Evolutionary conservation across 2,797 vertebrate species (phyloP).

Genomic region (Allobates femoralis): DNA sequence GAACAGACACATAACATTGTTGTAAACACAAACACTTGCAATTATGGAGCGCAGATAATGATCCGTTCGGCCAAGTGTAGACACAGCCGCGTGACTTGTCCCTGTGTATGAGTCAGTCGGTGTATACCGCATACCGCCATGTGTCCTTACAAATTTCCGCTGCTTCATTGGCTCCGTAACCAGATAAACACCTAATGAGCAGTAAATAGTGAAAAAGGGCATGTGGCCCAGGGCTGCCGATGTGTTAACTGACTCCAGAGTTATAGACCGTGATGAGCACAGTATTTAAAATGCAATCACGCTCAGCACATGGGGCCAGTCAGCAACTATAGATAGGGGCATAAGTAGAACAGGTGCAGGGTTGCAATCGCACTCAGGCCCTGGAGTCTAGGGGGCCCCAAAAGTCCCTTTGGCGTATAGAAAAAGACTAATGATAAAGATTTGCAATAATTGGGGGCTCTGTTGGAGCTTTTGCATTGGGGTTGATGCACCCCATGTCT

Average conservation of each 20-base stretch:
- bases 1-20: not conserved
- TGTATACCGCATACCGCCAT: not conserved
- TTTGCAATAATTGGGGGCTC: no score
- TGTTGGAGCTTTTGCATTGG: no score
- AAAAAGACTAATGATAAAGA: no score
- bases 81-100: not conserved
- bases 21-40: conserved; percentile 6
- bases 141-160: not conserved
- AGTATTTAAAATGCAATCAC: not conserved
- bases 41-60: not conserved
- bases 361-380: no score
- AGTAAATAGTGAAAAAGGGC: not conserved
- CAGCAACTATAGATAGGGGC: no score
- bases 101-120: not conserved
- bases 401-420: no score
- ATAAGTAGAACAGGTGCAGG: no score
- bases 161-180: conserved; percentile 9
- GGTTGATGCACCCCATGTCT: no score
- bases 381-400: no score
- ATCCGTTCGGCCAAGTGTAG: not conserved
- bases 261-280: not conserved
- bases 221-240: not conserved
- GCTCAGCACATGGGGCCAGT: not conserved
- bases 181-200: conserved; percentile 6
- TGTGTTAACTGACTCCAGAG: not conserved